Conservation (phyloP, 2,113 vertebrate genomes). For the Balaeniceps rex region DNA sequence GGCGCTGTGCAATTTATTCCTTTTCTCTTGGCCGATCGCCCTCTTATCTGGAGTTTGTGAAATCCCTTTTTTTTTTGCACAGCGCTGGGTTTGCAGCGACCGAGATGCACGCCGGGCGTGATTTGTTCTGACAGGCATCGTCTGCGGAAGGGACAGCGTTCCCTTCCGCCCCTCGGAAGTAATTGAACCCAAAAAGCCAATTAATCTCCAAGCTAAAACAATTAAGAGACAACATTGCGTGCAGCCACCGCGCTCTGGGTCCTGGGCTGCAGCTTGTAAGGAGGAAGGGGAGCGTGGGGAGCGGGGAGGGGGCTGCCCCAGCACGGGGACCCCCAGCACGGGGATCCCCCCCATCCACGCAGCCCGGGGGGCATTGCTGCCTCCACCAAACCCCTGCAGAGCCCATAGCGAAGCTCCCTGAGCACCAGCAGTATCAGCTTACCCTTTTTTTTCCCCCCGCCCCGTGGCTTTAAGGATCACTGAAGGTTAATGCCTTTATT, state of each 20-base stretch:
- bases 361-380: too few relatives aligned
- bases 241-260: not conserved
- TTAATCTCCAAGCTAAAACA: not conserved
- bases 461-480: not conserved
- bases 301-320: not conserved
- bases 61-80: not conserved
- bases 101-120: accelerated
- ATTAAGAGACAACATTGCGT: not conserved
- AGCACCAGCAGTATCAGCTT: not conserved
- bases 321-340: too few relatives aligned
- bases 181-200: not conserved
- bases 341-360: not conserved
- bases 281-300: not conserved
- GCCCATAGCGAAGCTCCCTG: not conserved
- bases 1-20: not conserved
- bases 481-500: not conserved
- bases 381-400: not conserved
- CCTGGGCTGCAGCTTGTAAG: not conserved
- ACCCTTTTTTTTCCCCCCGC: accelerated
- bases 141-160: not conserved
- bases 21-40: not conserved
- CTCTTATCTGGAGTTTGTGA: not conserved
- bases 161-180: not conserved
- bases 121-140: not conserved
- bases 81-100: not conserved